Percentiles rank a stretch among this genome's conserved stretches.
These are phyloP conservation scores for Ammospiza nelsoni DNA, from an alignment of 2,113 vertebrate species.

Conservation along the genomic window DNA sequence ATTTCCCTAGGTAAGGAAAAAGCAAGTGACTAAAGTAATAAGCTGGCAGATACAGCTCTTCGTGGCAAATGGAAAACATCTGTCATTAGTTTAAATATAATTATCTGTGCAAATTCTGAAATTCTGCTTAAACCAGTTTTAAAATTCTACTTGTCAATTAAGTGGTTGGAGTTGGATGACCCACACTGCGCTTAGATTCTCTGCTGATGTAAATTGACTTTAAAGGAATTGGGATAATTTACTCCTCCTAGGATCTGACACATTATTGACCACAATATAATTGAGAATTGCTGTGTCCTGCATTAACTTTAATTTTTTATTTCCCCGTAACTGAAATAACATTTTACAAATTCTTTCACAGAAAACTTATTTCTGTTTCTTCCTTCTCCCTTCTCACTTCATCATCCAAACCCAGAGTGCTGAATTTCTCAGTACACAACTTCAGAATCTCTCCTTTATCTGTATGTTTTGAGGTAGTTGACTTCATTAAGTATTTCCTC, in stretches of 20 bases:
- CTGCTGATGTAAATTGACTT: not conserved
- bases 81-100: not conserved
- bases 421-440: not conserved
- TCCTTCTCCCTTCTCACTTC: not conserved
- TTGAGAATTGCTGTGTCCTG: not conserved
- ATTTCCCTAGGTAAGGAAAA: not conserved
- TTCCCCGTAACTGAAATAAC: not conserved
- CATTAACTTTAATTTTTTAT: not conserved
- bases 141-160: not conserved
- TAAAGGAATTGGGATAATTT: constrained; percentile 4
- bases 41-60: not conserved
- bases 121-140: not conserved
- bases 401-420: not conserved
- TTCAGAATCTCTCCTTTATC: constrained; percentile 21
- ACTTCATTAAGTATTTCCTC: constrained; percentile 49
- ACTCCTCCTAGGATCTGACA: not conserved
- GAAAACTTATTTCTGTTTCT: not conserved
- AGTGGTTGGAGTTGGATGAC: not conserved
- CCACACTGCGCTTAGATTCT: not conserved
- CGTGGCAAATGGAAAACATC: not conserved
- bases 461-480: constrained; percentile 8
- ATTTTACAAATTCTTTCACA: not conserved
- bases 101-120: not conserved
- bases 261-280: constrained; percentile 2
- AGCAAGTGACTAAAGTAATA: not conserved